Evolutionary conservation across 2,888 invertebrate species (phyloP), one percentile per base, ranked within the genome.

Genomic region (Imbricaverruca yamaguchii): DNA sequence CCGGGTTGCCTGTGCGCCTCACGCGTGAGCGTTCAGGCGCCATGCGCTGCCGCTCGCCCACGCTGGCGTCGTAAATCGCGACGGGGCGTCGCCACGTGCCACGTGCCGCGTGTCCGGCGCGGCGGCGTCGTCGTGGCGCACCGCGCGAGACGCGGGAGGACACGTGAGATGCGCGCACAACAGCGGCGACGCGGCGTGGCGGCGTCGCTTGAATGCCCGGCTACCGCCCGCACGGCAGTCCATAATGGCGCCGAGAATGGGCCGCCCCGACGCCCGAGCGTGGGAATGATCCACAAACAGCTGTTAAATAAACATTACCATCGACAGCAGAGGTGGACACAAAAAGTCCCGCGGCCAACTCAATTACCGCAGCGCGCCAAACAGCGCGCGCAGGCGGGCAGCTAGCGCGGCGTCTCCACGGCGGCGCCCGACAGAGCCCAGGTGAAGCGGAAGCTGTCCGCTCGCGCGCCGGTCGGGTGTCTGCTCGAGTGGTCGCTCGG

Each of bases 231-330:
- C 63, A 63, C 63, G 21, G 25, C 7, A 3, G 10, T 7, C 12
- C 25, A 23, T 39, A 69, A 69, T 69, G 69, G 39, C 25, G 15
- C 1, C 12, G 15, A 39, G 25, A 69, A 13, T 15, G 69, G 69
- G 23, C 69, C 23, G 7, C 39, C 8, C 67, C 4, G 23, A 6
- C 67, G 67, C 23, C 25, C 67, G 25, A 4, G 3, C 69, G 69
- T 69, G 69, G 69, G 69, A 69, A 69, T 13, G 15, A 15, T 8
- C 69, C 69, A 69, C 69, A 69, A 69, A 69, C 39, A 23, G 13
- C 69, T 69, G 69, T 23, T 69, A 69, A 69, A 69, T 69, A 69
- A 69, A 69, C 69, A 69, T 69, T 69, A 69, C 11, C 15, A 10
- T 39, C 69, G 18, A 23, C 69, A 67, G 23, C 25, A 39, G 6